A percentile compares a stretch with the other conserved stretches of the same genome.
Evolutionary conservation across 2,888 invertebrate species (phyloP).

Genomic region (Agrilus biguttatus): DNA sequence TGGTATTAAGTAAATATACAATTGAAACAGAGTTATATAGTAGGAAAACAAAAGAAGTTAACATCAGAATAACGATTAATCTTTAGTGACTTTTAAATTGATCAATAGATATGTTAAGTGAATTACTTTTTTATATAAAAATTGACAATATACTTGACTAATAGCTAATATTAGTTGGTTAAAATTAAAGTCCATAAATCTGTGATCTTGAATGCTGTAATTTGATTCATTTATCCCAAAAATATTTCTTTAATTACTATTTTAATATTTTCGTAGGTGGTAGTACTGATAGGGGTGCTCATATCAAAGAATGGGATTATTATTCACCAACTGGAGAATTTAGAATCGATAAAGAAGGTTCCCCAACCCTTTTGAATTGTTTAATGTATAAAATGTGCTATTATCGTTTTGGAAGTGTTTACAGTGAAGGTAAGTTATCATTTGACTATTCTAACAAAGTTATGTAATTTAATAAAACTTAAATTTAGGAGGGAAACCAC

Average conservation of each 20-base stretch:
- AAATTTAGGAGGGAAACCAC: constrained; percentile 60
- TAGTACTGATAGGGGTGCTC: constrained; percentile 84
- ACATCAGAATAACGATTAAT: too few species aligned
- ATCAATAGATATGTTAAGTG: too few species aligned
- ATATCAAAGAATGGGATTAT: constrained; percentile 94
- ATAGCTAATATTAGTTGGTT: too few species aligned
- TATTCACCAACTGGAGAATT: constrained; percentile 95
- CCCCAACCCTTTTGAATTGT: constrained; percentile 82
- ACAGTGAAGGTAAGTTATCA: constrained; percentile 75
- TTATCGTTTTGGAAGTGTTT: constrained; percentile 92
- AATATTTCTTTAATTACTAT: constrained; percentile 27
- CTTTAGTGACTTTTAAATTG: too few species aligned
- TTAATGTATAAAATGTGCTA: constrained; percentile 99
- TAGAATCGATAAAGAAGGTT: constrained; percentile 88
- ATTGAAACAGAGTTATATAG: too few species aligned
- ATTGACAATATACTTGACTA: too few species aligned
- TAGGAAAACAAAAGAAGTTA: too few species aligned
- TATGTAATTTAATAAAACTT: not conserved
- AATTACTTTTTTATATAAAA: too few species aligned
- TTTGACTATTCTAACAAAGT: not conserved
- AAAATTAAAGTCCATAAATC: too few species aligned
- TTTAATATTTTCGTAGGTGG: constrained; percentile 51
- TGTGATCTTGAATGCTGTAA: too few species aligned
- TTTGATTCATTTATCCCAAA: too few species aligned
- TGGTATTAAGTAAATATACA: too few species aligned